Base-by-base conservation (phyloP, 2,113 vertebrate genomes). In the Zosterops hypoxanthus region DNA sequence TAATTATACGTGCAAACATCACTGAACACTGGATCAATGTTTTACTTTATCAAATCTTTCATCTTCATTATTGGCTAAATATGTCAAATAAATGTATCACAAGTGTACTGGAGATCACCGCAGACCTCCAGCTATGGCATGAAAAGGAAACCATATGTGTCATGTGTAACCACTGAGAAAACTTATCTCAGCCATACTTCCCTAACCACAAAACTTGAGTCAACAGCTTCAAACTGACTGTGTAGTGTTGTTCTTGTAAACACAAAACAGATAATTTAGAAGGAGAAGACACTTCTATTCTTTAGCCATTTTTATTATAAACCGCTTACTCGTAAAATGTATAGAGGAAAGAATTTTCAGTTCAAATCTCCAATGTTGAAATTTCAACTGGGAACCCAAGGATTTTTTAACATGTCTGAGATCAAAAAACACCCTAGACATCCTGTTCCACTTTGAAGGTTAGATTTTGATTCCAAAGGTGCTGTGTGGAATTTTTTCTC, bases 141-240 rank as follows among this genome's bases (percentile, higher is more conserved):
- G 2, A 61, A 55, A 68, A 8, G 1, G 13, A 90, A 72, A 55
- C 7, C 6, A 46, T 14, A 34, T 0, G 0, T 19, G 14, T 42
- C 1, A 3, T 1, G 12, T 7, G 6, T 16, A 64, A 25, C 7
- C 31, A 73, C 7, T 21, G 16, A 13, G 8, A 71, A 81, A 91
- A 34, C 9, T 4, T 12, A 57, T 57, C 46, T 80, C 39, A 52
- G 24, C 59, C 29, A 15, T 20, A 1, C 8, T 36, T 29, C 28
- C 23, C 33, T 28, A 77, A 73, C 16, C 33, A 39, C 39, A 86
- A 80, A 77, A 31, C 9, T 69, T 52, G 2, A 11, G 18, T 55
- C n/a, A 82, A n/a, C 26, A 73, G 5, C 28, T 84, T 86, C 39
- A 77, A 53, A 52, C 23, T 25, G 8, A 39, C 53, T 25, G 3